A percentile compares a stretch with the other conserved stretches of the same genome.
Evolutionary conservation across 2,797 vertebrate species (phyloP).

Genomic region (Furcifer pardalis): DNA sequence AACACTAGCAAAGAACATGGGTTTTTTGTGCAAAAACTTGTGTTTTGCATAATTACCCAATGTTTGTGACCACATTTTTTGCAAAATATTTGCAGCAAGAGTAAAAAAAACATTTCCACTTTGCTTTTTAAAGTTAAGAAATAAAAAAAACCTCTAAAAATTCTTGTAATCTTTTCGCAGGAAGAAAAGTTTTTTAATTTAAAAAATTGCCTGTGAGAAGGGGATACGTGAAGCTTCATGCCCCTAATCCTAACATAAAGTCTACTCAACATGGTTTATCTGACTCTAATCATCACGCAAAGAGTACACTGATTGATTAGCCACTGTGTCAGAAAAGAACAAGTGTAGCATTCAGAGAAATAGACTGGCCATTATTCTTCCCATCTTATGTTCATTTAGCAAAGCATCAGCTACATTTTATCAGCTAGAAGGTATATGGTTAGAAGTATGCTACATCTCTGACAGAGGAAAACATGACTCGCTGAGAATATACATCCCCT

Average conservation of each 20-base stretch:
- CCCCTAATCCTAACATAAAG: background rate
- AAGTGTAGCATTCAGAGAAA: background rate
- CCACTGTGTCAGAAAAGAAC: background rate
- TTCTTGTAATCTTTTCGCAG: no score
- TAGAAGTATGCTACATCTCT: background rate
- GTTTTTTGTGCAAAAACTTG: no score
- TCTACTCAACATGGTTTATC: background rate
- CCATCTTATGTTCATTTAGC: background rate
- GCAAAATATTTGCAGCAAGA: no score
- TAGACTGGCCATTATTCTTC: accelerated
- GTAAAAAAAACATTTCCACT: no score
- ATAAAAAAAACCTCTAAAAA: no score
- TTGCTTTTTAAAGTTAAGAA: no score
- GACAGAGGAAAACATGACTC: accelerated
- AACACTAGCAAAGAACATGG: no score
- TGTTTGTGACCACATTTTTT: no score
- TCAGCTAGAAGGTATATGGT: background rate
- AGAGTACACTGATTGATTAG: background rate
- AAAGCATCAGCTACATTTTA: background rate
- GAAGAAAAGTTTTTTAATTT: no score
- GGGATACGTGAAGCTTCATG: no score
- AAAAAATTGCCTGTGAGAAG: no score
- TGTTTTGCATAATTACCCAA: no score
- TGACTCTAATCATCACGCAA: background rate
- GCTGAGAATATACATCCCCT: background rate